Evolutionary conservation across 2,113 vertebrate species (phyloP).

Genomic region (Ochotona princeps): DNA sequence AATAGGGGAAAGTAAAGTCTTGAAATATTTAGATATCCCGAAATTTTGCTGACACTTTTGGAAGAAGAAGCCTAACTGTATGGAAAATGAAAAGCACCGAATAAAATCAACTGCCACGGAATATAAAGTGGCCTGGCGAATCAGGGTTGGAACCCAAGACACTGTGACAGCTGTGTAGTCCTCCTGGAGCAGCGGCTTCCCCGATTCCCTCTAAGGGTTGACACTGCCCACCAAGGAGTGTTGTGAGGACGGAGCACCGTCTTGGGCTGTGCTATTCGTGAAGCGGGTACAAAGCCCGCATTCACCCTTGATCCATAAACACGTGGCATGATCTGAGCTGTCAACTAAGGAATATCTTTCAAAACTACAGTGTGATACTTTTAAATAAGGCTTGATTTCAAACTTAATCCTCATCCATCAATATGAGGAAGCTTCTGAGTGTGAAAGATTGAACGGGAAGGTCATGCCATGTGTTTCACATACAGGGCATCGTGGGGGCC

Average conservation of each 20-base stretch:
- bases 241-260: neutral
- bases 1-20: neutral
- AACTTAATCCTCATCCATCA: slow-evolving; percentile 5
- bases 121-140: neutral
- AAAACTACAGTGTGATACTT: neutral
- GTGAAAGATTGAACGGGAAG: too few species aligned
- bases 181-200: neutral
- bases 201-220: too few species aligned
- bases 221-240: neutral
- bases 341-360: neutral
- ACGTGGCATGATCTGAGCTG: neutral
- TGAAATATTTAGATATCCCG: neutral
- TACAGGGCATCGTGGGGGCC: too few species aligned
- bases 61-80: neutral
- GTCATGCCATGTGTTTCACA: too few species aligned
- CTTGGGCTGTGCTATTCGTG: too few species aligned
- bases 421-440: neutral
- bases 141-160: neutral
- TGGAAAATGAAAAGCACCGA: neutral
- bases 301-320: neutral
- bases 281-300: neutral
- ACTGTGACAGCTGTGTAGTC: fast-evolving
- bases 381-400: neutral
- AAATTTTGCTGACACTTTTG: slow-evolving; percentile 26
- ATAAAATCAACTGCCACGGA: neutral